Conservation (phyloP, 2,888 invertebrate species). For the Diplolepis rosae region DNA sequence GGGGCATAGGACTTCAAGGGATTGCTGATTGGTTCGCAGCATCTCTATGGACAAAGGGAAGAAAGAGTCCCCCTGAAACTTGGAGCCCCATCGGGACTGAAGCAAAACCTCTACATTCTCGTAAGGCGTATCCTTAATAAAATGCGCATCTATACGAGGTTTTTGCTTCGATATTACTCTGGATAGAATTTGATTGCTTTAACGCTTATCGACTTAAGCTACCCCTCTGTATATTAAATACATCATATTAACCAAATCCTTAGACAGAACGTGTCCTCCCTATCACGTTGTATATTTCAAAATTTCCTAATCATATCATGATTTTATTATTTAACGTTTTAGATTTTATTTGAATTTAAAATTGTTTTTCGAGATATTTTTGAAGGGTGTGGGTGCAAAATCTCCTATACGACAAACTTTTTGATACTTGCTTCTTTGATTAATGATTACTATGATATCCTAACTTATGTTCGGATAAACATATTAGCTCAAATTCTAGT, state of each 20-base stretch:
- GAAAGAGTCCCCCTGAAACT: constrained; percentile 52
- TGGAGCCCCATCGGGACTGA: constrained; percentile 52
- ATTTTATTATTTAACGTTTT: not conserved
- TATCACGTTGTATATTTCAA: not conserved
- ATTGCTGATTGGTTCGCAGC: constrained; percentile 69
- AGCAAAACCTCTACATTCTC: constrained; percentile 54
- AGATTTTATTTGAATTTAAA: not conserved
- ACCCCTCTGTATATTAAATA: constrained; percentile 50
- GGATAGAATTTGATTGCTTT: constrained; percentile 53
- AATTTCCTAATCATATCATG: not conserved
- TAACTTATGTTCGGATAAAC: too few relatives aligned
- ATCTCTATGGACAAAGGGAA: constrained; percentile 48
- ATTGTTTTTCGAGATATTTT: not conserved
- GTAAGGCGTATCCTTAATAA: constrained; percentile 62
- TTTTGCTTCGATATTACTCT: constrained; percentile 52
- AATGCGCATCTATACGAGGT: constrained; percentile 69
- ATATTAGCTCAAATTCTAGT: too few relatives aligned
- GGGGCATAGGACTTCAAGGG: constrained; percentile 65
- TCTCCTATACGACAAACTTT: too few relatives aligned
- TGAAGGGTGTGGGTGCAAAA: too few relatives aligned
- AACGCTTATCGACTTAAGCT: constrained; percentile 48
- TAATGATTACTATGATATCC: too few relatives aligned
- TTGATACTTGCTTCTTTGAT: too few relatives aligned
- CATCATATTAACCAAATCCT: constrained; percentile 39
- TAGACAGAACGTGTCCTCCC: constrained; percentile 38